Evolutionary conservation across 2,113 vertebrate genomes (phyloP).

Genomic region (Strigops habroptila): DNA sequence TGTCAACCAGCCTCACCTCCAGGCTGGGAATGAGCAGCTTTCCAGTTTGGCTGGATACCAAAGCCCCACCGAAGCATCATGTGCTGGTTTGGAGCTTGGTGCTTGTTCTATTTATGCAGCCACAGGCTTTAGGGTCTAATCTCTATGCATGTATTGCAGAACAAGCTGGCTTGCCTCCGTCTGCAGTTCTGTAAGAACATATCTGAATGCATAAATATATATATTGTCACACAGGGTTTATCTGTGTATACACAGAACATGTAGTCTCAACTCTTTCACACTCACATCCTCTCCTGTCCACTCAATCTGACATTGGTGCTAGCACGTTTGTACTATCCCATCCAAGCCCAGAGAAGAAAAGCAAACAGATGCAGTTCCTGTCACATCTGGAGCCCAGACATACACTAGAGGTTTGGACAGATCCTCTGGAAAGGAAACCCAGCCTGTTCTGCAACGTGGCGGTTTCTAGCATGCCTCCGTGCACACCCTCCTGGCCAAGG

Average conservation of each 20-base stretch:
- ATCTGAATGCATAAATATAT: not conserved
- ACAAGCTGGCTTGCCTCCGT: not conserved
- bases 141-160: not conserved
- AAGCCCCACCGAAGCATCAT: not conserved
- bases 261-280: not conserved
- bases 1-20: not conserved
- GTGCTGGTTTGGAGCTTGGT: not conserved
- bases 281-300: not conserved
- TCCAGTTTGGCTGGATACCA: not conserved
- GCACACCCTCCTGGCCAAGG: not conserved
- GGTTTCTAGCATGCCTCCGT: not conserved
- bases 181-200: not conserved
- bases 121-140: not conserved
- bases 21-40: not conserved
- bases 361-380: conserved; percentile 31
- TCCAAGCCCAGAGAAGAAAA: not conserved
- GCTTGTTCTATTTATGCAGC: not conserved
- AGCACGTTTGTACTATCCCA: not conserved
- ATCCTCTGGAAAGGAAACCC: conserved; percentile 5
- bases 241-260: not conserved
- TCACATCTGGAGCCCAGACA: conserved; percentile 62
- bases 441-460: conserved; percentile 56
- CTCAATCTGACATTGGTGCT: not conserved
- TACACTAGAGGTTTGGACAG: not conserved
- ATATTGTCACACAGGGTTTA: too few species aligned